Evolutionary conservation across 2,113 vertebrate genomes (phyloP).

Genomic region (Crotalus viridis): DNA sequence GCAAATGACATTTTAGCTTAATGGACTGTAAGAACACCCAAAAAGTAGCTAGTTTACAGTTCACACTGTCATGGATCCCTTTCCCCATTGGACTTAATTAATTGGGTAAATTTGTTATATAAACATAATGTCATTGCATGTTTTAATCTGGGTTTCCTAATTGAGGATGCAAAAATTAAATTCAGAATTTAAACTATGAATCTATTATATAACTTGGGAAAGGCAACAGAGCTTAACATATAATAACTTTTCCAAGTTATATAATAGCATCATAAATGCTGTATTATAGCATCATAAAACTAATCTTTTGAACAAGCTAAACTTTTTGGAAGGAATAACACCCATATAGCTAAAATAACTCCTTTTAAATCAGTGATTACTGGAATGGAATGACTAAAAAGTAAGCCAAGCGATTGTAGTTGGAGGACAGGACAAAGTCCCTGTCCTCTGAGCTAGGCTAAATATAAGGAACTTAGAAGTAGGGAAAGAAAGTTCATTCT

Average conservation of each 20-base stretch:
- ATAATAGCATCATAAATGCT: neutral
- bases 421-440: slow-evolving; percentile 49
- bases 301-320: slow-evolving; percentile 27
- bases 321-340: slow-evolving; percentile 35
- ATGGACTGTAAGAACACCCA: neutral
- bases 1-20: neutral
- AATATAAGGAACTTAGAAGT: slow-evolving; percentile 42
- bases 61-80: neutral
- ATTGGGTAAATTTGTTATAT: neutral
- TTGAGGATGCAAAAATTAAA: neutral
- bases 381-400: slow-evolving; percentile 46
- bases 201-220: slow-evolving; percentile 1
- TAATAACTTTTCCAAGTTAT: neutral
- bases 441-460: slow-evolving; percentile 35
- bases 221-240: slow-evolving; percentile 7
- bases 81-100: neutral
- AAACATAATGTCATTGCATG: neutral
- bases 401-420: slow-evolving; percentile 43
- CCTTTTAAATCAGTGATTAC: neutral
- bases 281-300: slow-evolving; percentile 26
- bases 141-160: neutral
- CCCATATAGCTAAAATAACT: neutral
- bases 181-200: slow-evolving; percentile 5
- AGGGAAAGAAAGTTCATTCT: slow-evolving; percentile 1
- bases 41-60: neutral